A percentile compares a stretch with the other conserved stretches of the same genome.
Evolutionary conservation across 2,888 invertebrate genomes (phyloP).

Genomic region (Ashinkailepas kermadecensis): DNA sequence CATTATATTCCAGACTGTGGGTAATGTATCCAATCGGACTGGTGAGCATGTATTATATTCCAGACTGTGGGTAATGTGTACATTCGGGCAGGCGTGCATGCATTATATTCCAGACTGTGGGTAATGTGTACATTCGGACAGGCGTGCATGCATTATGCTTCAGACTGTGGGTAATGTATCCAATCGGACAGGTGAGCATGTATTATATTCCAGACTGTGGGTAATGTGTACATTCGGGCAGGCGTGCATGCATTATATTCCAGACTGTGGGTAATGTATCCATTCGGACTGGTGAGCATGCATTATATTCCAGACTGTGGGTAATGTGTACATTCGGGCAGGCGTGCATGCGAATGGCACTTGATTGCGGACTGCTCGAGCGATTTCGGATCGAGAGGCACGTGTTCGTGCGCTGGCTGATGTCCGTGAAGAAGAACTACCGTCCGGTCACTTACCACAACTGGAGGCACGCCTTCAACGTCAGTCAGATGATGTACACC

Average conservation of each 20-base stretch:
- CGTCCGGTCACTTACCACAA: conserved; percentile 91
- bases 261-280: too few species aligned
- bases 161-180: too few species aligned
- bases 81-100: conserved; percentile 61
- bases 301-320: too few species aligned
- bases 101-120: conserved; percentile 35
- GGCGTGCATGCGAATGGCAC: conserved; percentile 89
- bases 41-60: conserved; percentile 68
- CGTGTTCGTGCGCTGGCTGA: conserved; percentile 70
- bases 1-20: too few species aligned
- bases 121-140: conserved; percentile 38
- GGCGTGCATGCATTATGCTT: conserved; percentile 83
- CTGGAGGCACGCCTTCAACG: conserved; percentile 95
- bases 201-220: too few species aligned
- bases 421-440: conserved; percentile 91
- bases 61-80: too few species aligned
- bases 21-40: conserved; percentile 38
- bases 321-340: conserved; percentile 38
- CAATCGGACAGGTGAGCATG: too few species aligned
- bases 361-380: conserved; percentile 85
- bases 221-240: too few species aligned
- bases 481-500: conserved; percentile 95
- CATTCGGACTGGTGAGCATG: too few species aligned
- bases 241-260: too few species aligned
- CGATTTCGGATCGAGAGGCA: conserved; percentile 88